Evolutionary conservation across 2,797 vertebrate genomes (phyloP), one percentile per base, ranked within the genome.

Genomic region (Loris lydekkerianus): DNA sequence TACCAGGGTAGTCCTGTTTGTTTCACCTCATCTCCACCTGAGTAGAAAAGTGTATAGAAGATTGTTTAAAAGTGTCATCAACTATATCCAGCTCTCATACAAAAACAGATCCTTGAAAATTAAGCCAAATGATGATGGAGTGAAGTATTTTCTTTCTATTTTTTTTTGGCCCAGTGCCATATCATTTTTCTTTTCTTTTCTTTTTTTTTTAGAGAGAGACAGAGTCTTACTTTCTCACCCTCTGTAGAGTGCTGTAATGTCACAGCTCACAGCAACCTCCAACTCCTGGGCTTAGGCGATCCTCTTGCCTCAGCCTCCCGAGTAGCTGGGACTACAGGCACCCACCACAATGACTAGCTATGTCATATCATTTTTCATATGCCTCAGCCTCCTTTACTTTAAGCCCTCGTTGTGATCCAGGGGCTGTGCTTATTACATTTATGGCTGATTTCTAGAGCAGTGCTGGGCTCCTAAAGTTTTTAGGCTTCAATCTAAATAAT

Each of bases 11-110:
- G 23, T n/a, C 31, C 34, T 49, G 1, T 70, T 40, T 13, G 23
- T 89, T 77, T 14, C 27, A 77, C 70, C 63, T 73, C 20, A 1
- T 67, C n/a, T 77, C 29, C n/a, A 61, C 37, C 63, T 91, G 87
- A 86, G 89, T 96, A 90, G 93, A 96, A 92, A 86, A 95, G 93
- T 49, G 3, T 86, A 21, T 18, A 49, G 18, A 37, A 11, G 10
- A 53, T 92, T 84, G n/a, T 80, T 80, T 70, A 84, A 84, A 78
- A 37, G 73, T 43, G 40, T 77, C 56, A 8, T 49, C 56, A 56
- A 0, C 49, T 80, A 58, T 1, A 91, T 58, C 11, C 27, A 82
- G 23, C n/a, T 69, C 63, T 82, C 49, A 25, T 63, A 40, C 11
- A 93, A 58, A 89, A 40, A 63, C n/a, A 82, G n/a, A 73, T 37